Base-by-base conservation (phyloP, 2,888 invertebrate species). In the Eutolmus rufibarbis region DNA sequence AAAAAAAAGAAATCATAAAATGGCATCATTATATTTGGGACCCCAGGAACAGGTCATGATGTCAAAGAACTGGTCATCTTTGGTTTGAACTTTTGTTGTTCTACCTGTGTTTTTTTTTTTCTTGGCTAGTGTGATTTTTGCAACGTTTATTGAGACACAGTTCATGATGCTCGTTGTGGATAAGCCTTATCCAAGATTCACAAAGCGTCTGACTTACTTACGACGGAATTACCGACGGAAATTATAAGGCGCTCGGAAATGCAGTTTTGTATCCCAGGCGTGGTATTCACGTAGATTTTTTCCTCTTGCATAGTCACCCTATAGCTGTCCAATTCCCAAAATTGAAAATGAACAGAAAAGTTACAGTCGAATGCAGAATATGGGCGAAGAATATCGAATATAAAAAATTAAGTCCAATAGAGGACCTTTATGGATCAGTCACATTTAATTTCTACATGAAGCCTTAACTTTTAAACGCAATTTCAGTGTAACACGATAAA, bases 321-420 rank as follows among this genome's bases (percentile, higher is more conserved):
- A 57, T 82, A 57, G 82, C 82, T 37, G 82, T 82, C 1, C 82
- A 82, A 37, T 82, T 82, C 9, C n/a, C 57, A 57, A 37, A 31
- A 7, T n/a, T 82, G 1, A n/a, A 34, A 37, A 2, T n/a, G 1
- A 12, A 23, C 16, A 23, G 1, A 7, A 34, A 5, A 43, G 7
- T 82, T 37, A 66, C 23, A 7, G 57, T 82, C 5, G 82, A 82
- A 37, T 82, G 82, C 66, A 82, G 82, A 66, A 37, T 82, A 4
- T 82, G 82, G 82, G 82, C 82, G 2, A n/a, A 66, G 5, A 82
- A 82, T 37, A n/a, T 66, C 5, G 12, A 66, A 19, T 82, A 16
- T 34, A 19, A 66, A 23, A 82, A 82, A 37, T 31, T 57, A 23
- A 57, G 4, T 34, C 57, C 34, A 12, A 23, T 8, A 2, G 37